Conservation (phyloP, 53 echinoderm and acorn worm species). For the Astropecten irregularis region DNA sequence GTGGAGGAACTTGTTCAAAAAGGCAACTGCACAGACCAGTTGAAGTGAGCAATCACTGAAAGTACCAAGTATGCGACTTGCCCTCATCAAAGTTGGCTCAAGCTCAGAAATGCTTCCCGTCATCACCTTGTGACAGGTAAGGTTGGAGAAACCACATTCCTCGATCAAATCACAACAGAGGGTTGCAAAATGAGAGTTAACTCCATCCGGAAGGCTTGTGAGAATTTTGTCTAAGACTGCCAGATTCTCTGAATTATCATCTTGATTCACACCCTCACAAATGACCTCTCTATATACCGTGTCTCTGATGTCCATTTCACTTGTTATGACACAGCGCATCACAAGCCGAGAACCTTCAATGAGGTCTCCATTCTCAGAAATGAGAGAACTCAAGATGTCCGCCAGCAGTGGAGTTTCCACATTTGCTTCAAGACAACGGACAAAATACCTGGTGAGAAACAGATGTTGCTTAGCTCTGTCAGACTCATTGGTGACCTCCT, state of each 20-base stretch:
- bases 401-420: constrained; percentile 39
- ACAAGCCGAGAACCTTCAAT: constrained; percentile 48
- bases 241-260: not conserved
- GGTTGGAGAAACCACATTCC: constrained; percentile 33
- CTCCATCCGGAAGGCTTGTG: not conserved
- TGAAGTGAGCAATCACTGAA: constrained; percentile 28
- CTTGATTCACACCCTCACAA: not conserved
- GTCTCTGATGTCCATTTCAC: constrained; percentile 40
- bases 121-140: constrained; percentile 14
- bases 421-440: constrained; percentile 46
- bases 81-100: not conserved
- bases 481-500: not conserved
- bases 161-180: constrained; percentile 58
- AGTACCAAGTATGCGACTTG: not conserved
- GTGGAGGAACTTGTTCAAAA: constrained; percentile 15
- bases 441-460: constrained; percentile 49
- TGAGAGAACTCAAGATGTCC: constrained; percentile 23
- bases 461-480: not conserved
- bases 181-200: constrained; percentile 13
- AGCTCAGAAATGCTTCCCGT: not conserved
- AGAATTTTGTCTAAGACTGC: constrained; percentile 21
- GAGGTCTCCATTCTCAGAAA: constrained; percentile 11
- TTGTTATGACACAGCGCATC: constrained; percentile 23
- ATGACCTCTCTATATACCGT: constrained; percentile 14
- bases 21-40: constrained; percentile 38